Base-by-base conservation (phyloP, 2,113 vertebrate genomes). In the Carettochelys insculpta region DNA sequence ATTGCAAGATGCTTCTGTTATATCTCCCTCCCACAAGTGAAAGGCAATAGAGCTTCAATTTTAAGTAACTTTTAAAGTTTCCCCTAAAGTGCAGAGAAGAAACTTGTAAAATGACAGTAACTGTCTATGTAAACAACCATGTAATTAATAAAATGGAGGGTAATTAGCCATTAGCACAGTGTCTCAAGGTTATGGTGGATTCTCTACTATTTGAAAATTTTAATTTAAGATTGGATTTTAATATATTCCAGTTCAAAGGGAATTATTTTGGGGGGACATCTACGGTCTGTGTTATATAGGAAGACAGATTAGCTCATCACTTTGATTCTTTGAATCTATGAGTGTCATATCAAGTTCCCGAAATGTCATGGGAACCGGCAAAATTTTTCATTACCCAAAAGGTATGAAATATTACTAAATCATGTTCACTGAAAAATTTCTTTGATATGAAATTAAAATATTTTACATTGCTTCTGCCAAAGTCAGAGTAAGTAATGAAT, bases 21-120 rank as follows among this genome's bases (percentile, higher is more conserved):
- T n/a, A 43, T 87, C 92, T 79, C 11, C 17, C 53, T 48, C 82
- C 75, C 3, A 86, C 24, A 77, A 92, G 4, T n/a, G 6, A 90
- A 87, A 90, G 79, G 3, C 4, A 31, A 34, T 77, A 29, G 68
- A 84, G 10, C 1, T 75, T 86, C 51, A 27, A 4, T 87, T 92
- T 48, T 53, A 79, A 83, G 20, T 89, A 24, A 22, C 68, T 83
- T 79, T 7, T 73, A 58, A 53, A 34, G 51, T 2, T 24, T 84
- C 38, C 29, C 77, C 81, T 2, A 48, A 50, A 48, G 77, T 31
- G 34, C 47, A 27, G 34, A 48, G 25, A 58, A 8, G 85, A 87
- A 77, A 12, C 11, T 8, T 87, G 17, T 89, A 43, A 90, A 93
- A 77, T 29, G 5, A 3, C 16, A 84, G 34, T 79, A 76, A 82